phyloP scores from a whole-genome alignment of 1,140 invertebrate genomes.

The Thrips palmi region DNA sequence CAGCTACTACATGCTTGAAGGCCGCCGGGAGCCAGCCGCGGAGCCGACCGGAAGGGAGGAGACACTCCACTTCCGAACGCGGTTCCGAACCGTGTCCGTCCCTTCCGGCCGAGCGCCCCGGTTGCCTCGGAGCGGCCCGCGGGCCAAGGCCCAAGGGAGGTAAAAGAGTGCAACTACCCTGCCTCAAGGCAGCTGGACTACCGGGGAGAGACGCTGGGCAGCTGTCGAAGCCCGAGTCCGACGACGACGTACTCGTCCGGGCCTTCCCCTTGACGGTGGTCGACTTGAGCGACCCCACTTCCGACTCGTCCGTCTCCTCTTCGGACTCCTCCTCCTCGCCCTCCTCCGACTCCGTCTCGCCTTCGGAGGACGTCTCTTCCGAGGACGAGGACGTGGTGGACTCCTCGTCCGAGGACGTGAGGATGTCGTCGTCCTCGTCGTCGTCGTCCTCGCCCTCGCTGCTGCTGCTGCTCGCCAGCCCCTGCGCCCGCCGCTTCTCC shows the following conservation, averaged over 20 bases:
- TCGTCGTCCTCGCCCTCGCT: background rate
- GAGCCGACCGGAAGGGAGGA: too few relatives aligned
- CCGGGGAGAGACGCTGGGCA: constrained; percentile 4
- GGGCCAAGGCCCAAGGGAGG: too few relatives aligned
- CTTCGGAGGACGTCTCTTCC: constrained; percentile 10
- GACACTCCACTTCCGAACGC: too few relatives aligned
- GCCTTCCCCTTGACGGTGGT: constrained; percentile 7
- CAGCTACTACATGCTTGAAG: too few relatives aligned
- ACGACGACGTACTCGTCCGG: constrained; percentile 8
- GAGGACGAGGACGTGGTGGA: background rate
- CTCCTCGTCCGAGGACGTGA: too few relatives aligned
- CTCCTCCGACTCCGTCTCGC: constrained; percentile 6
- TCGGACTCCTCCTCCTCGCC: background rate
- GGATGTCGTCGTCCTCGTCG: constrained; percentile 6
- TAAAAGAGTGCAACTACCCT: too few relatives aligned
- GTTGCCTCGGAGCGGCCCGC: too few relatives aligned
- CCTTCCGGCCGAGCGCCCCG: too few relatives aligned
- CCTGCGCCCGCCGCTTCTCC: constrained; percentile 6
- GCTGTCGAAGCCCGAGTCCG: constrained; percentile 15
- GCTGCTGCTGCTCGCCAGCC: constrained; percentile 5
- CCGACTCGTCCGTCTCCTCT: constrained; percentile 4
- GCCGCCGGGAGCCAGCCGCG: too few relatives aligned
- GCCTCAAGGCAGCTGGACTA: constrained; percentile 10
- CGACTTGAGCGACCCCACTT: constrained; percentile 3
- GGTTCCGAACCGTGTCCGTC: too few relatives aligned